Conservation (phyloP, 2,113 vertebrate species). For the Micronycteris hirsuta region DNA sequence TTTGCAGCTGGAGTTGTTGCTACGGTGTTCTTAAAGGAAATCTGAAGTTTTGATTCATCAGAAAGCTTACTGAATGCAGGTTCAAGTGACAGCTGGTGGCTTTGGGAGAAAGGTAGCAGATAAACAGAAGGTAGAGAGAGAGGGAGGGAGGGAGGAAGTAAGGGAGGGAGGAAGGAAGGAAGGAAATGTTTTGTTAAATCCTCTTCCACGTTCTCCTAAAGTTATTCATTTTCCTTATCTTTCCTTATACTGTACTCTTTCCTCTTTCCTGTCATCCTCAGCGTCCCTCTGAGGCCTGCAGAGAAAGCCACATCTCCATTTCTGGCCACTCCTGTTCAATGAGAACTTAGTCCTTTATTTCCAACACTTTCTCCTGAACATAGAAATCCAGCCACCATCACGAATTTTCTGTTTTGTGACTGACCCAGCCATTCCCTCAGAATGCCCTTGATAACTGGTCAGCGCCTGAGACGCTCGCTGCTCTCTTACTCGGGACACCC, state of each 20-base stretch:
- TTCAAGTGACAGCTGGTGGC: neutral
- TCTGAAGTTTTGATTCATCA: neutral
- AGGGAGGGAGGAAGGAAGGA: rapidly evolving
- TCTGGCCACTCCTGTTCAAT: rapidly evolving
- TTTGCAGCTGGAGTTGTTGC: neutral
- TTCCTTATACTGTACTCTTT: neutral
- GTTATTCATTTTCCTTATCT: neutral
- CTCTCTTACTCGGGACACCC: no score
- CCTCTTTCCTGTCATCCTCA: neutral
- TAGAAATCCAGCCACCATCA: neutral
- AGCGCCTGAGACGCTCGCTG: no score
- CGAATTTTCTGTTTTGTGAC: neutral
- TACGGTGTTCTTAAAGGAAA: neutral
- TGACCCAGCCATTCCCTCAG: neutral
- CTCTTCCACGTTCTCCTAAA: neutral
- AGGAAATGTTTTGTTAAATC: neutral
- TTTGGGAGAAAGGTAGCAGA: neutral
- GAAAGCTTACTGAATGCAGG: neutral
- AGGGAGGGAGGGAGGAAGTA: no score
- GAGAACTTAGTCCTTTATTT: neutral
- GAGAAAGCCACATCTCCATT: neutral
- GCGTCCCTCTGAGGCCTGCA: neutral
- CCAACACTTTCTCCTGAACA: neutral
- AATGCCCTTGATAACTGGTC: neutral
- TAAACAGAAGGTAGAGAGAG: neutral